phyloP scores from a whole-genome alignment of 64 coral and sea anemone species.

The Montipora capricornis region DNA sequence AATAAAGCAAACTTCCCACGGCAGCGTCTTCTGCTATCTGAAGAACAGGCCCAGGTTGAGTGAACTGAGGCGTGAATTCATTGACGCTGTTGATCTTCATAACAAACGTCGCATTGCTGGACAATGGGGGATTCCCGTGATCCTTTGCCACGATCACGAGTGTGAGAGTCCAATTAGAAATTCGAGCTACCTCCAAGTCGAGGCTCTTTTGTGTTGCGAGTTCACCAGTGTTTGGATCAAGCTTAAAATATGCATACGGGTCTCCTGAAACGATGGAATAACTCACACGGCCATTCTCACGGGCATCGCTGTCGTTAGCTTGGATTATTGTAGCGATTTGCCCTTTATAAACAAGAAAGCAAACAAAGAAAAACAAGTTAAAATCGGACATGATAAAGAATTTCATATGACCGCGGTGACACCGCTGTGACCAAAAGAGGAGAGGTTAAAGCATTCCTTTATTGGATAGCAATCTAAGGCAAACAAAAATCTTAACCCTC shows the following conservation, averaged over 20 bases:
- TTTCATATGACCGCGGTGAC: too few relatives aligned
- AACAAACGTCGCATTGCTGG: constrained; percentile 55
- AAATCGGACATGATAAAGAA: neutral
- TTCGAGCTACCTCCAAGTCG: constrained; percentile 58
- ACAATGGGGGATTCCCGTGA: constrained; percentile 60
- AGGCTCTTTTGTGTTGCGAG: constrained; percentile 57
- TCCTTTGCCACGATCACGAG: constrained; percentile 50
- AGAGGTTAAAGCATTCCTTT: too few relatives aligned
- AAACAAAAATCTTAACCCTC: too few relatives aligned
- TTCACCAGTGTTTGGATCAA: constrained; percentile 46
- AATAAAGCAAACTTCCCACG: constrained; percentile 30
- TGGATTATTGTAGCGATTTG: constrained; percentile 32
- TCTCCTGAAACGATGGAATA: constrained; percentile 64
- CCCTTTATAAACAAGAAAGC: neutral
- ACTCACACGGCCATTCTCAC: constrained; percentile 59
- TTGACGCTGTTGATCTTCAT: constrained; percentile 49
- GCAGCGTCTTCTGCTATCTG: constrained; percentile 22
- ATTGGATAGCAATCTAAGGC: too few relatives aligned
- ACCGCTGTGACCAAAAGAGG: too few relatives aligned
- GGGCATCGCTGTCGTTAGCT: constrained; percentile 68
- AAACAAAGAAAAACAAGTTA: neutral
- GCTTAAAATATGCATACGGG: constrained; percentile 47
- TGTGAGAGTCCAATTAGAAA: constrained; percentile 49
- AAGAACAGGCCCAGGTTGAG: neutral
- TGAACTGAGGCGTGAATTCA: constrained; percentile 65